phyloP scores from a whole-genome alignment of 2,888 invertebrate genomes.

The Zeuzera pyrina region DNA sequence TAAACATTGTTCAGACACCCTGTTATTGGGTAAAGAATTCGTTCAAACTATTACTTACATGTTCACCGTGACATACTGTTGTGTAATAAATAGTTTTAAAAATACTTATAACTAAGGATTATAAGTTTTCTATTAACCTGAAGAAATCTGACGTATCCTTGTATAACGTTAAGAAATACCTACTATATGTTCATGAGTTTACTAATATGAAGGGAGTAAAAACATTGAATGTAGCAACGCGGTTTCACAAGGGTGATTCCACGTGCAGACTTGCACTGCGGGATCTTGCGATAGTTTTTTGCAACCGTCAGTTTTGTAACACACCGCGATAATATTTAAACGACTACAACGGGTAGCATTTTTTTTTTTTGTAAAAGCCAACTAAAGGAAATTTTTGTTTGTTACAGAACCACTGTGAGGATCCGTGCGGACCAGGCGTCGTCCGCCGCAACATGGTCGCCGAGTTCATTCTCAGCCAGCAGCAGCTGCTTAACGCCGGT shows the following conservation, averaged over 20 bases:
- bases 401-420: constrained; percentile 65
- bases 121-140: no score
- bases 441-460: constrained; percentile 88
- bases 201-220: constrained; percentile 53
- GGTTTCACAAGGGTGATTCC: constrained; percentile 57
- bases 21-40: neutral
- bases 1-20: constrained; percentile 23
- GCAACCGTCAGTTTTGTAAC: constrained; percentile 51
- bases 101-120: no score
- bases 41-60: neutral
- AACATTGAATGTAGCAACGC: constrained; percentile 47
- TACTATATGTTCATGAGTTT: constrained; percentile 51
- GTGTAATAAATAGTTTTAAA: no score
- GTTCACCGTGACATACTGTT: no score
- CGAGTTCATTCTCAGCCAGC: constrained; percentile 86
- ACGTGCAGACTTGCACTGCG: constrained; percentile 48
- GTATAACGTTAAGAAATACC: constrained; percentile 44
- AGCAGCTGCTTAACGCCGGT: constrained; percentile 56
- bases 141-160: constrained; percentile 38
- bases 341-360: constrained; percentile 32
- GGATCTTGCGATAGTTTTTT: constrained; percentile 56
- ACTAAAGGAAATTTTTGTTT: constrained; percentile 44
- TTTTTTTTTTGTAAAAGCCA: constrained; percentile 28
- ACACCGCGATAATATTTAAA: constrained; percentile 26
- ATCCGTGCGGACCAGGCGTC: constrained; percentile 60